These are phyloP conservation scores for Ptychodera flava DNA, from an alignment of 35 echinoderm and acorn worm genomes.

Conservation along the genomic window DNA sequence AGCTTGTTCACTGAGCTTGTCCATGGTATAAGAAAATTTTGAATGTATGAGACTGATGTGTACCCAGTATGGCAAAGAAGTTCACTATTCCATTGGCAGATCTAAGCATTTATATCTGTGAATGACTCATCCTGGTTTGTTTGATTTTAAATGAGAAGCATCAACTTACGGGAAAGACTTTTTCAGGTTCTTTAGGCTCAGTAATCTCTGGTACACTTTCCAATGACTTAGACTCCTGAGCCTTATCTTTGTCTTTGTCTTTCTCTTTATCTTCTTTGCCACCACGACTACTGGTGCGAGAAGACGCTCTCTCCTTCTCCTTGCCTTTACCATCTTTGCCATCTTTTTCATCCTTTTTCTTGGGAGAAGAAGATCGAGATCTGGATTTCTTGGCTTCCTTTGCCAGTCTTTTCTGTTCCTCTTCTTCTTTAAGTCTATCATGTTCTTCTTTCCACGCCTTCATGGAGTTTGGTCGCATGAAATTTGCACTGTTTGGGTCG, in stretches of 20 bases:
- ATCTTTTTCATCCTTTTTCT: constrained; percentile 63
- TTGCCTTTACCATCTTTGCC: constrained; percentile 72
- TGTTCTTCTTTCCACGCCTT: constrained; percentile 96
- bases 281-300: constrained; percentile 41
- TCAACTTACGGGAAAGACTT: constrained; percentile 67
- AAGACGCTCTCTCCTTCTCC: constrained; percentile 46
- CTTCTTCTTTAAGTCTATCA: constrained; percentile 75
- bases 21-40: no score
- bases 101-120: no score
- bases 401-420: constrained; percentile 63
- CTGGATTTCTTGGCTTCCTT: constrained; percentile 54
- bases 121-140: no score
- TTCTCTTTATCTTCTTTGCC: constrained; percentile 35
- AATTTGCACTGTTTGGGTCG: constrained; percentile 71
- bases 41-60: no score
- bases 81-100: no score
- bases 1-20: no score
- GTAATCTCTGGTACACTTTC: neutral
- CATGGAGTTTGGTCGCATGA: constrained; percentile 97
- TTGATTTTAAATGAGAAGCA: neutral
- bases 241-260: constrained; percentile 17
- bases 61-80: no score
- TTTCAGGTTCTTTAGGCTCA: constrained; percentile 23
- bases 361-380: constrained; percentile 64
- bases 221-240: constrained; percentile 9